Base-by-base conservation (phyloP, 2,797 vertebrate genomes). In the Myotis findleyi region DNA sequence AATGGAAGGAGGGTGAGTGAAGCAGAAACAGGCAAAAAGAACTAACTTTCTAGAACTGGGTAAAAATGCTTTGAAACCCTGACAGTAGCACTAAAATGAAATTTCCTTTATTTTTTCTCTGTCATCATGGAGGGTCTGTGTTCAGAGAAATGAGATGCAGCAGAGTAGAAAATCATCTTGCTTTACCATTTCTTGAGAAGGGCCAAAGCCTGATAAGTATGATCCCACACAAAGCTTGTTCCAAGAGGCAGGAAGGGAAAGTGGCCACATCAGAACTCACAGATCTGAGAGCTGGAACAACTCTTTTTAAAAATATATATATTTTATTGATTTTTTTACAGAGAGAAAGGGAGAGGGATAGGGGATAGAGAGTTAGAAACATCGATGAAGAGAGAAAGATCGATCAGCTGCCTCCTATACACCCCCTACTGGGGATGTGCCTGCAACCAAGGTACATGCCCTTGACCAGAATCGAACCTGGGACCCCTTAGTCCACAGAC, bases 101-200 rank as follows among this genome's bases (percentile, higher is more conserved):
- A 86, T 89, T 59, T 87, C 68, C 51, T 69, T 90, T 92, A 20
- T 80, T 64, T 80, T 89, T 94, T 91, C 88, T 87, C 91, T 84
- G 18, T 66, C 86, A 81, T 66, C 80, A 85, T 4, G 0, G 68
- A 90, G 17, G 20, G 55, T 68, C 36, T 41, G 38, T 66, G 84
- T 85, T 92, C 87, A 97, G 57, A 96, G 84, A 94, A 94, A 95
- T 57, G 87, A 95, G 44, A 79, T n/a, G 38, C 4, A 94, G 75
- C 66, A 80, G 16, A 96, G 75, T 12, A 95, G 91, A 92, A 93
- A 95, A 91, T 91, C 49, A 91, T 91, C 86, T 73, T 55, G 33
- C 57, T 91, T 84, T 69, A 64, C 66, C 14, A 47, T 55, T 93
- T 96, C 77, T 47, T 81, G 71, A 89, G 75, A 94, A 89, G 86